Evolutionary conservation across 1,140 invertebrate species (phyloP), one percentile per base, ranked within the genome.

Genomic region (Drosophila kepulauana): DNA sequence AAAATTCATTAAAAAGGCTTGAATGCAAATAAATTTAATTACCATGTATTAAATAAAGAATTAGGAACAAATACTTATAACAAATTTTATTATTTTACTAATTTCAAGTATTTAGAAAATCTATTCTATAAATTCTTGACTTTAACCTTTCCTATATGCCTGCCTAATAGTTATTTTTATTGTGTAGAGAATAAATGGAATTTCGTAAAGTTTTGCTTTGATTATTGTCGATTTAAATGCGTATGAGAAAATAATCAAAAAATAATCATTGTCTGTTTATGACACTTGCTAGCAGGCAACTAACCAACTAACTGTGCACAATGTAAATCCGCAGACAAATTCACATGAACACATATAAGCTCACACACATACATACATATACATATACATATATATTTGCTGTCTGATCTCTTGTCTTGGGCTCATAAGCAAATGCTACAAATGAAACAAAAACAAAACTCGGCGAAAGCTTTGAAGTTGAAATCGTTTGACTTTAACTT

Each of bases 381-480:
- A 33, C 30, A 7, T 33, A 28, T 13, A 41, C 33, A 11, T n/a
- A 8, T 30, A 51, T 58, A 8, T 52, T 66, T 43, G 30, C 68
- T 72, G 69, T 58, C 52, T 72, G 69, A 72, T 66, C 43, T 66
- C 13, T 66, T 45, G 46, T 45, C 35, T 38, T 73, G 54, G 35
- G 38, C 56, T 70, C 16, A 49, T 56, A 57, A 57, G 33, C 38
- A 64, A 56, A 56, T 51, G 33, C 48, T 61, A 16, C 46, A 68
- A 67, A 57, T 72, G 69, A 52, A 73, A 70, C 66, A 70, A 63
- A 69, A 70, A 70, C 51, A 69, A 58, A 74, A 75, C 43, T 63
- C 48, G 16, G 58, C 54, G 35, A 57, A 49, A 57, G 66, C 72
- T 75, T 75, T 75, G 72, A 70, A 70, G 72, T 75, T 70, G 49